Evolutionary conservation across 2,888 invertebrate genomes (phyloP).

Genomic region (Limulus polyphemus): DNA sequence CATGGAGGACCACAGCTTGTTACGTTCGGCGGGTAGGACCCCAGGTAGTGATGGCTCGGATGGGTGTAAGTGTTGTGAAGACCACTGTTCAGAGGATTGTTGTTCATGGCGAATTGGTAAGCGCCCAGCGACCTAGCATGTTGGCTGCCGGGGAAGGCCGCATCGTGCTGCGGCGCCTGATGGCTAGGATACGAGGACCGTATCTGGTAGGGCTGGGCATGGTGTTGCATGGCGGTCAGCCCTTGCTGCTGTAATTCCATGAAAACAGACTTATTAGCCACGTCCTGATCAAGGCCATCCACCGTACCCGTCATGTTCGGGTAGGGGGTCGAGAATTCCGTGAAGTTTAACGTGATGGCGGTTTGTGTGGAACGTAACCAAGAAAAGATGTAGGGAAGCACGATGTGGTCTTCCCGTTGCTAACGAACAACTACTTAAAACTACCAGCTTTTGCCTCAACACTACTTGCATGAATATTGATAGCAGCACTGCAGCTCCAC

Average conservation of each 20-base stretch:
- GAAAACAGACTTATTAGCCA: conserved; percentile 36
- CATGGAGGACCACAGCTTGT: conserved; percentile 50
- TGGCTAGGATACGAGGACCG: conserved; percentile 39
- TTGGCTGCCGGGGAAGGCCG: conserved; percentile 53
- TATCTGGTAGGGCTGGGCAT: conserved; percentile 33
- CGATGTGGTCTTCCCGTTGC: too few species aligned
- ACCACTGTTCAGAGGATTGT: conserved; percentile 32
- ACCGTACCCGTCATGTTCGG: conserved; percentile 49
- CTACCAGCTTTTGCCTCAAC: too few species aligned
- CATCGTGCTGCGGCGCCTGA: conserved; percentile 51
- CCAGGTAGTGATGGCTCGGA: conserved; percentile 50
- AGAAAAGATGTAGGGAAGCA: too few species aligned
- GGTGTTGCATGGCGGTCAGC: conserved; percentile 31
- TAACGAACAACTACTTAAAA: too few species aligned
- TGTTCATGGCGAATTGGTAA: conserved; percentile 64
- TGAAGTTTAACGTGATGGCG: conserved; percentile 79
- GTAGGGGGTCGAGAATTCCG: conserved; percentile 63
- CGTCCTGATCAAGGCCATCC: conserved; percentile 52
- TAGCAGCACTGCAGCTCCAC: too few species aligned
- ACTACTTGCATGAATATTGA: too few species aligned
- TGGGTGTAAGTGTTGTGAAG: conserved; percentile 76
- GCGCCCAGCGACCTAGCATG: conserved; percentile 36
- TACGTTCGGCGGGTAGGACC: conserved; percentile 37
- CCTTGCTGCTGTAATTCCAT: conserved; percentile 40
- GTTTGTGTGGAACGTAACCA: conserved; percentile 5